Evolutionary conservation across 2,797 vertebrate genomes (phyloP).

Genomic region (Nothura maculosa): DNA sequence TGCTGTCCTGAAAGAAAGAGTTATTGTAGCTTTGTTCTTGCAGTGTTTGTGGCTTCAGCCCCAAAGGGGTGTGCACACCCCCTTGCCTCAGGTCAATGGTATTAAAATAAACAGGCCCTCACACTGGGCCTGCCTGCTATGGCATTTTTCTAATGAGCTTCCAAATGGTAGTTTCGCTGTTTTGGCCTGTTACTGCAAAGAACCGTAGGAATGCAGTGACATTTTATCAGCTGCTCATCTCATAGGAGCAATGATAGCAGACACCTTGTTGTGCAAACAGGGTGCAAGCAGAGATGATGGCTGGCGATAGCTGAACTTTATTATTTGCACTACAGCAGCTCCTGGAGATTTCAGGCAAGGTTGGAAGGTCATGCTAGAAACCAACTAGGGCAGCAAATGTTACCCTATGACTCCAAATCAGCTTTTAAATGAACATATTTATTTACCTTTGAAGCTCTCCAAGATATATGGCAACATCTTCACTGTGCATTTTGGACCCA

Average conservation of each 20-base stretch:
- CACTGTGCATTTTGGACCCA: conserved; percentile 76
- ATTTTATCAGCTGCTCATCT: not conserved
- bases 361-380: not conserved
- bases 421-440: not conserved
- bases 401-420: not conserved
- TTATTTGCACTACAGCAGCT: not conserved
- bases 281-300: conserved; percentile 48
- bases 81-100: conserved; percentile 55
- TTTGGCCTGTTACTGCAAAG: conserved; percentile 59
- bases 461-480: conserved; percentile 74
- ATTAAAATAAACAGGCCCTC: conserved; percentile 39
- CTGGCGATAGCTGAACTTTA: conserved; percentile 11
- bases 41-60: conserved; percentile 57
- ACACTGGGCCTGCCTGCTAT: conserved; percentile 8
- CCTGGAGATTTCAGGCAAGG: conserved; percentile 18
- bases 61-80: not conserved
- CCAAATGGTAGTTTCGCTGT: not conserved
- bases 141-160: not conserved
- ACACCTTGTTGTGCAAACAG: conserved; percentile 74
- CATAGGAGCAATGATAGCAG: conserved; percentile 54
- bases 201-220: conserved; percentile 53
- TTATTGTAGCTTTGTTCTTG: conserved; percentile 56
- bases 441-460: conserved; percentile 67
- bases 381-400: not conserved
- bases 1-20: conserved; percentile 61